Evolutionary conservation across 1,140 invertebrate species (phyloP).

Genomic region (Hycleus cichorii): DNA sequence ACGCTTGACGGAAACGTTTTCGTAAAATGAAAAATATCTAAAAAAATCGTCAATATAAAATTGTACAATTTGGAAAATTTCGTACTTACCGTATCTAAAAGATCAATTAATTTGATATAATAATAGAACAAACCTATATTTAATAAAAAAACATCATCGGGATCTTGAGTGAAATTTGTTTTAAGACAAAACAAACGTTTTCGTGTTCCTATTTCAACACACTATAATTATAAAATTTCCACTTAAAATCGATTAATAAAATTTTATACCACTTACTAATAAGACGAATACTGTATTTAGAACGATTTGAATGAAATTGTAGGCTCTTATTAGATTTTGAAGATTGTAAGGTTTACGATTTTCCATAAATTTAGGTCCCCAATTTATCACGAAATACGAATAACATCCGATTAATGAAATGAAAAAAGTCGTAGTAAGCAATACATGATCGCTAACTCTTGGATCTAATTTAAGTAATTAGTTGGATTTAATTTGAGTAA

Average conservation of each 20-base stretch:
- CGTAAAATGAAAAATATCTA: background rate
- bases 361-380: background rate
- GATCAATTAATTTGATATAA: slow-evolving; percentile 57
- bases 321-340: background rate
- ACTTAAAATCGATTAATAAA: background rate
- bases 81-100: slow-evolving; percentile 56
- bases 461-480: no score
- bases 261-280: background rate
- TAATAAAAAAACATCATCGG: slow-evolving; percentile 54
- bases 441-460: no score
- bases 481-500: no score
- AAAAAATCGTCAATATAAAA: no score
- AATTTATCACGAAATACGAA: background rate
- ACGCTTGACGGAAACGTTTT: background rate
- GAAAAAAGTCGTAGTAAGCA: no score
- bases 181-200: slow-evolving; percentile 52
- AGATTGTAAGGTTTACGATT: background rate
- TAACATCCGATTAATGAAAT: background rate
- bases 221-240: background rate
- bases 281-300: background rate
- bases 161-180: slow-evolving; percentile 57
- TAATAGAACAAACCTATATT: slow-evolving; percentile 55
- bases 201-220: background rate
- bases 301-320: background rate
- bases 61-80: no score